These are phyloP conservation scores for Amitus sp. DNA, from an alignment of 2,888 invertebrate species.

Conservation along the genomic window DNA sequence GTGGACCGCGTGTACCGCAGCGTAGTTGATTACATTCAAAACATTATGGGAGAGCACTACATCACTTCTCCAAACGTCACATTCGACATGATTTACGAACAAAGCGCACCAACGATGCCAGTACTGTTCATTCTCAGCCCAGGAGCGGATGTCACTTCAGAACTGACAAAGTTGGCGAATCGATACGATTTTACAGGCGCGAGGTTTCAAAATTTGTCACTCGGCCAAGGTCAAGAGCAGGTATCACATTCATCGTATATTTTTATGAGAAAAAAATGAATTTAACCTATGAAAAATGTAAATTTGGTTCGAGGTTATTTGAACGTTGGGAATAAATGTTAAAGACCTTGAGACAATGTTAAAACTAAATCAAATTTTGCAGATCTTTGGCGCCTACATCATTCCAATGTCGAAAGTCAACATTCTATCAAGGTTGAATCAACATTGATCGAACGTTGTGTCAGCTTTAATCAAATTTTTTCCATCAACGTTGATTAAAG, in stretches of 20 bases:
- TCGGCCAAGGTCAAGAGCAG: conserved; percentile 94
- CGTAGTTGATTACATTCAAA: conserved; percentile 84
- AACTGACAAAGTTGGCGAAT: conserved; percentile 82
- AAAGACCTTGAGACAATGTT: too few species aligned
- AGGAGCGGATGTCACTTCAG: conserved; percentile 92
- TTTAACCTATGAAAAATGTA: too few species aligned
- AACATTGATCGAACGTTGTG: too few species aligned
- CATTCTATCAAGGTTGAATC: too few species aligned
- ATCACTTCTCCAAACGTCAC: conserved; percentile 84
- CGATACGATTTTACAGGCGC: conserved; percentile 73
- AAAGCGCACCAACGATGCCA: conserved; percentile 84
- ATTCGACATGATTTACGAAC: conserved; percentile 85
- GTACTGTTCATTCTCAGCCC: conserved; percentile 94
- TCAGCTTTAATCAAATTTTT: too few species aligned
- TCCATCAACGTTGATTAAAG: too few species aligned
- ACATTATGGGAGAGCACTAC: conserved; percentile 87
- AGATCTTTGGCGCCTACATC: too few species aligned
- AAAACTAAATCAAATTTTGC: too few species aligned
- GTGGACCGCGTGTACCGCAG: conserved; percentile 88
- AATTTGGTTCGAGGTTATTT: too few species aligned
- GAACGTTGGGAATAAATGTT: too few species aligned
- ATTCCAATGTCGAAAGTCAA: too few species aligned
- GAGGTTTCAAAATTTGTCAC: conserved; percentile 87
- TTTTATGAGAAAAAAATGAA: too few species aligned
- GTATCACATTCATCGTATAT: conserved; percentile 66